phyloP scores from a whole-genome alignment of 2,113 vertebrate genomes.

The Pycnonotus jocosus region DNA sequence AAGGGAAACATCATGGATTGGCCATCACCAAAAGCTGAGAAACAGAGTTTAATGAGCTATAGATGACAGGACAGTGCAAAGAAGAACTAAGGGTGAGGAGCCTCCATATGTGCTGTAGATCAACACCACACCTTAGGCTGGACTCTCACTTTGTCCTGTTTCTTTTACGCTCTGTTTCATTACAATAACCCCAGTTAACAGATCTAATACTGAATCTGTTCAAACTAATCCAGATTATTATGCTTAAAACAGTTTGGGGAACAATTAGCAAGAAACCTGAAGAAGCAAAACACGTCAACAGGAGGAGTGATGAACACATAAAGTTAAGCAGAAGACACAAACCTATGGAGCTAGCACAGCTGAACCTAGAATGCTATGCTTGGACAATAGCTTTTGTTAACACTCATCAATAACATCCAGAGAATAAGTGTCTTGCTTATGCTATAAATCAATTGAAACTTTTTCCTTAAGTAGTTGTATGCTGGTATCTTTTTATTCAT shows the following conservation, averaged over 20 bases:
- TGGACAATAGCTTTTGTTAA: background rate
- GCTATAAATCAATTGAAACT: background rate
- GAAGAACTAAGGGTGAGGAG: background rate
- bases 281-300: background rate
- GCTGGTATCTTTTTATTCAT: background rate
- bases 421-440: background rate
- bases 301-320: background rate
- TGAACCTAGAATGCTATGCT: background rate
- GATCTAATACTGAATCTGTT: background rate
- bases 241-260: background rate
- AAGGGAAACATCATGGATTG: background rate
- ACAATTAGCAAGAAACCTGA: background rate
- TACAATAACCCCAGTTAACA: background rate
- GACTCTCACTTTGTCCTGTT: background rate
- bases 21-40: background rate
- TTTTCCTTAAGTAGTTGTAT: background rate
- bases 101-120: rapidly evolving
- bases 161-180: background rate
- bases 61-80: background rate
- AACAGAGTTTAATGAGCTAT: background rate
- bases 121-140: background rate
- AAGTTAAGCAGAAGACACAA: background rate
- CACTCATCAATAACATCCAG: background rate
- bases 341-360: background rate
- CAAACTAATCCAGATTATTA: background rate